Conservation (phyloP, 2,888 invertebrate species). For the Athalia cordata region DNA sequence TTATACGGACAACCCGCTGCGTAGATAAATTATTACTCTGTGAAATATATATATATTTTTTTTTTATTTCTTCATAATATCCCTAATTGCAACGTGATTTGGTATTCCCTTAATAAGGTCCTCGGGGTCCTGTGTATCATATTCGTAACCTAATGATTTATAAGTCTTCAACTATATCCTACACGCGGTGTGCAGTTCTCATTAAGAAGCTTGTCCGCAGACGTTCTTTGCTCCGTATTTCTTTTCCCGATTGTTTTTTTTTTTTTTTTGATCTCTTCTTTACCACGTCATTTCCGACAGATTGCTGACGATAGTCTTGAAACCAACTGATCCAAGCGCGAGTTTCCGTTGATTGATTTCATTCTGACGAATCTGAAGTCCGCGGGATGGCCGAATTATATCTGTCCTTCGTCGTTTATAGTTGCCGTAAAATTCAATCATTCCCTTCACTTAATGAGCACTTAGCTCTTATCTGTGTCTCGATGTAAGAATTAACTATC, state of each 20-base stretch:
- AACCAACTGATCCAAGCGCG: neutral
- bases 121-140: slow-evolving; percentile 27
- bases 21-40: no score
- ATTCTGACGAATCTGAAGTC: no score
- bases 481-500: neutral
- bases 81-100: neutral
- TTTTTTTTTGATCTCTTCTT: neutral
- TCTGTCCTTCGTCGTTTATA: neutral
- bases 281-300: neutral
- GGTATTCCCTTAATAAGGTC: slow-evolving; percentile 10
- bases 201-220: neutral
- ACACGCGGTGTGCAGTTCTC: no score
- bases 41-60: no score
- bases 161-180: neutral
- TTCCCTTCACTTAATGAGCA: neutral
- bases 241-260: neutral
- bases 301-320: no score
- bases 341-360: slow-evolving; percentile 6
- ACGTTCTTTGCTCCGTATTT: neutral
- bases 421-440: neutral
- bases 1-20: no score
- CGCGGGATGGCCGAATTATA: no score
- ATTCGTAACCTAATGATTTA: neutral
- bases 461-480: neutral
- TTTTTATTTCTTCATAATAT: neutral